Base-by-base conservation (phyloP, 2,888 invertebrate species). In the Parascotia fuliginaria region DNA sequence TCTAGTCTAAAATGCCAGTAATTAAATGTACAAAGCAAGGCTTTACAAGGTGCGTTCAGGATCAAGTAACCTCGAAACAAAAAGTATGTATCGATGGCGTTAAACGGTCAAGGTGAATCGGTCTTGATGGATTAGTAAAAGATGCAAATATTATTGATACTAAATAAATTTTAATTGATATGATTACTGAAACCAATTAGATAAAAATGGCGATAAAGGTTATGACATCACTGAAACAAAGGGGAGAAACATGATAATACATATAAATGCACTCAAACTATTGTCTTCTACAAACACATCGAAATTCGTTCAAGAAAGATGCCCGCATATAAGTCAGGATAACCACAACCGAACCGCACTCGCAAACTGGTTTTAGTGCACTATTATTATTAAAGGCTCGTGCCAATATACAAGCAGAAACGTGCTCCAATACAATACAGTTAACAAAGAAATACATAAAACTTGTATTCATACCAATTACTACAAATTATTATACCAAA, bases 311-410 rank as follows among this genome's bases (percentile, higher is more conserved):
- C 72, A 81, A 83, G 83, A 82, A 85, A 85, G 82, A 79, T 79
- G 81, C 86, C 87, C 89, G 89, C 85, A 88, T 87, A 75, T 82
- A 81, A 80, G 80, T 77, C 88, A 82, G 89, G 87, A 89, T 87
- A 85, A 89, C 87, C 85, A 80, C 87, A 85, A 76, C 79, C 86
- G 75, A 83, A 87, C 87, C 85, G 75, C 86, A 88, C 86, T 83
- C 81, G 87, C 85, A 90, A 92, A 92, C 91, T 79, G 90, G 91
- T 91, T 92, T 85, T 64, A 76, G 87, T 89, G 86, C 88, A 89
- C 88, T 90, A 91, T 90, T 90, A 92, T 91, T 92, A 91, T 89
- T 90, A 87, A 84, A 83, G 87, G 83, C 89, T 91, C 91, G 89
- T 91, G 91, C 91, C 88, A 87, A 89, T 88, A 81, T 75, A 85